Evolutionary conservation across 1,140 invertebrate species (phyloP), one percentile per base, ranked within the genome.

Genomic region (Trigoniulus corallinus): DNA sequence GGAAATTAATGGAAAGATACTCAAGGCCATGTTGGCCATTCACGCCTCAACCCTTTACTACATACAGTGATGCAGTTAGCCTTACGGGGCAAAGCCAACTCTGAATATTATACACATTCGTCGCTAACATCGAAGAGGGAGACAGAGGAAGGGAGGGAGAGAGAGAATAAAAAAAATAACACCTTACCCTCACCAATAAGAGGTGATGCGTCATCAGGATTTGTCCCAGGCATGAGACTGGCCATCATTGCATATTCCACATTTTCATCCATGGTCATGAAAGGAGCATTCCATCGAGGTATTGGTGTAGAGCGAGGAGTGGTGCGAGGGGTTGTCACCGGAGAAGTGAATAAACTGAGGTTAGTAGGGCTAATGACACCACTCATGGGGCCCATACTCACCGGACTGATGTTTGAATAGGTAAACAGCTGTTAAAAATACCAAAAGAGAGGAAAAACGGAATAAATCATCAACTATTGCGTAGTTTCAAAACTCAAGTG

Each of bases 281-380:
- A 86, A 24, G 78, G 74, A 3, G 74, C 72, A 58, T 83, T 91
- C 89, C 89, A 95, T 54, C 88, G 73, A 27, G 84, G 73, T 57
- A 84, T 73, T 21, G 72, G 69, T 7, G 71, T 72, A 25, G 71
- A 69, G 37, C 72, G 61, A 55, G 80, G 70, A 53, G 76, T 68
- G 56, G 77, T 74, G 59, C 82, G 75, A 42, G 81, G 78, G 47
- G 79, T 80, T 61, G 76, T 78, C 40, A 79, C 76, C 26, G 81
- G 80, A 39, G 84, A 81, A n/a, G 84, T 81, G 59, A 91, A 86
- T 54, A 91, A 73, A 60, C 81, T 87, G 52, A 92, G 73, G 62
- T 87, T 91, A 53, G 86, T 89, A 49, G 88, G 86, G 62, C 84
- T 88, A 61, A 91, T 88, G 56, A 88, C 83, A 44, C 85, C 86